Evolutionary conservation across 2,113 vertebrate species (phyloP).

Genomic region (Himantopus leucocephalus): DNA sequence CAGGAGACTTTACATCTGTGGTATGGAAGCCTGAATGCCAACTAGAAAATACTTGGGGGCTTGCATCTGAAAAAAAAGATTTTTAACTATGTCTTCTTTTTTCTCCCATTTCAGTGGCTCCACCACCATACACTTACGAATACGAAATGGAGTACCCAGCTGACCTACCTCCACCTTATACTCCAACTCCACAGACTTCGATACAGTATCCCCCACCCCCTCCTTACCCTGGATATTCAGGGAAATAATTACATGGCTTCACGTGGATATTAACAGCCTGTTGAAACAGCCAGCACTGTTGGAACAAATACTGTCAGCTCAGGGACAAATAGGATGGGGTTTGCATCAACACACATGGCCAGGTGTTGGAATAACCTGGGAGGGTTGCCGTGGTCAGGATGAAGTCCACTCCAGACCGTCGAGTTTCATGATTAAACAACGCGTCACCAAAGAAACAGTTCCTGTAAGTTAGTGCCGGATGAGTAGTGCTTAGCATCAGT

Average conservation of each 20-base stretch:
- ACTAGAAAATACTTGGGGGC: background rate
- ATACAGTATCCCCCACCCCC: slow-evolving; percentile 81
- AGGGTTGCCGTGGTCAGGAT: background rate
- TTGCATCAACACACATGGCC: background rate
- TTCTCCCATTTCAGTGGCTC: slow-evolving; percentile 75
- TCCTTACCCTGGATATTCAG: slow-evolving; percentile 84
- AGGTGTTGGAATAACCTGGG: background rate
- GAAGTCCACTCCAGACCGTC: background rate
- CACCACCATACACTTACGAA: slow-evolving; percentile 85
- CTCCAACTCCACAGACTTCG: slow-evolving; percentile 72
- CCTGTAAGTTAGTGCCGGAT: background rate
- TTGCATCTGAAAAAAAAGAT: background rate
- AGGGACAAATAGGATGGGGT: background rate
- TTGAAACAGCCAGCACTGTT: background rate
- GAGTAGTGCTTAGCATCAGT: background rate
- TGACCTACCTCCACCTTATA: slow-evolving; percentile 85
- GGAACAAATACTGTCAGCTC: background rate
- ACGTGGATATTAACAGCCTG: background rate
- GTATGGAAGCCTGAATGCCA: background rate
- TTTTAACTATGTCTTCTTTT: background rate
- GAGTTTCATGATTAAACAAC: background rate
- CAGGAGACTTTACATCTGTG: background rate
- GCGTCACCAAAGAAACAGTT: background rate
- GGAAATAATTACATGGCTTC: slow-evolving; percentile 71
- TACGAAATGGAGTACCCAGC: slow-evolving; percentile 83